Conservation (phyloP, 1,140 invertebrate species). For the Chelonus insularis region DNA sequence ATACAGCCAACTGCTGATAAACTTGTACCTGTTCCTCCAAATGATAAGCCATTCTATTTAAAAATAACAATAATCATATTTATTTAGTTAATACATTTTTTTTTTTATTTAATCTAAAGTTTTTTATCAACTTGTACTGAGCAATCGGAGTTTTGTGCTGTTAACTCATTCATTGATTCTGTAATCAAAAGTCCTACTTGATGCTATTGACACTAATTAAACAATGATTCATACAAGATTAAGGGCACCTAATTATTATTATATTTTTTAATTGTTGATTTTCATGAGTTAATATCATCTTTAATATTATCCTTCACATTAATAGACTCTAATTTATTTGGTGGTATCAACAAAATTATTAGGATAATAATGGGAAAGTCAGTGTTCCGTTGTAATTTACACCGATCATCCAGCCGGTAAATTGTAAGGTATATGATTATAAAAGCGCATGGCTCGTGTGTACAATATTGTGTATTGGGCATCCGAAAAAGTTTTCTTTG, state of each 20-base stretch:
- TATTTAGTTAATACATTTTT: neutral
- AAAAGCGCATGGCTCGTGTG: neutral
- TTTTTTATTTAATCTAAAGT: neutral
- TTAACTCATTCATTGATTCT: neutral
- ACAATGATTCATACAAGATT: slow-evolving; percentile 16
- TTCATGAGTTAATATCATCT: too few relatives aligned
- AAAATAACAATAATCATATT: neutral
- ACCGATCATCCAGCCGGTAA: slow-evolving; percentile 18
- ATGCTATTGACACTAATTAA: slow-evolving; percentile 17
- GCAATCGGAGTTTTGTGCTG: too few relatives aligned
- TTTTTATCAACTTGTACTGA: too few relatives aligned
- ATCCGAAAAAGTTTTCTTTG: slow-evolving; percentile 17
- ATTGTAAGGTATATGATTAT: slow-evolving; percentile 10
- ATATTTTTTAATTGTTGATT: too few relatives aligned
- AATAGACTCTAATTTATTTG: too few relatives aligned
- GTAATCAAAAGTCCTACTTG: slow-evolving; percentile 8
- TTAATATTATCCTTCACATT: too few relatives aligned
- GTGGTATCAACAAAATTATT: too few relatives aligned
- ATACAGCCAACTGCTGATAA: neutral
- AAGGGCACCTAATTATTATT: too few relatives aligned
- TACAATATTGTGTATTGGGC: neutral
- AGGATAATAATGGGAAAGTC: slow-evolving; percentile 1
- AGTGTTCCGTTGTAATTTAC: slow-evolving; percentile 6
- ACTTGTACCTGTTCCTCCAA: slow-evolving; percentile 6
- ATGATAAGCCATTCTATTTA: slow-evolving; percentile 1